Evolutionary conservation across 2,113 vertebrate genomes (phyloP).

Genomic region (Gasterosteus aculeatus): DNA sequence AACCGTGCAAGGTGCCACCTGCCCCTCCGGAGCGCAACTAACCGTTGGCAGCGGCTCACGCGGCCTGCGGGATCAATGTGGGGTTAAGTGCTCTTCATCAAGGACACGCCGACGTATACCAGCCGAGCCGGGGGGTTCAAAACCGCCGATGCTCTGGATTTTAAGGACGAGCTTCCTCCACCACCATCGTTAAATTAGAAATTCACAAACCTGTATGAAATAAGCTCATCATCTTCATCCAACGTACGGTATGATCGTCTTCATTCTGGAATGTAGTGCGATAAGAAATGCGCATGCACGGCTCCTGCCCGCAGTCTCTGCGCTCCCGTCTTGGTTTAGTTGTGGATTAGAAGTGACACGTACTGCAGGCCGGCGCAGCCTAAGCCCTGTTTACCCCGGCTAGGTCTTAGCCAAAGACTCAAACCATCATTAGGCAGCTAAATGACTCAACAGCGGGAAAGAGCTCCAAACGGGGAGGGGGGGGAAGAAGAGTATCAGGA

Average conservation of each 20-base stretch:
- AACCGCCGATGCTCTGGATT: neutral
- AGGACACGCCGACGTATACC: too few species aligned
- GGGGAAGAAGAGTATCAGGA: slow-evolving; percentile 2
- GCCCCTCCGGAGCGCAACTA: too few species aligned
- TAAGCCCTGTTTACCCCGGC: slow-evolving; percentile 69
- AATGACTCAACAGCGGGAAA: slow-evolving; percentile 60
- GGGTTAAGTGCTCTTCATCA: too few species aligned
- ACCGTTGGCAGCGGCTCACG: too few species aligned
- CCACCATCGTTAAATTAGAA: neutral
- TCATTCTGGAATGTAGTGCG: slow-evolving; percentile 29
- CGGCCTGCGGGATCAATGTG: too few species aligned
- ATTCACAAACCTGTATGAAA: neutral
- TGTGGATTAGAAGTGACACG: slow-evolving; percentile 74
- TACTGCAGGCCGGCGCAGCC: slow-evolving; percentile 69
- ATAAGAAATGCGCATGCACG: slow-evolving; percentile 28
- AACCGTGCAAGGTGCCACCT: too few species aligned
- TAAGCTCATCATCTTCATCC: neutral
- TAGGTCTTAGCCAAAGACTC: slow-evolving; percentile 56
- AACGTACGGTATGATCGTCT: slow-evolving; percentile 2
- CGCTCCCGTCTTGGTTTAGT: slow-evolving; percentile 48
- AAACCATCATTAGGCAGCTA: slow-evolving; percentile 68
- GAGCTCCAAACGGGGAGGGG: slow-evolving; percentile 19
- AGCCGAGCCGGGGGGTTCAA: too few species aligned
- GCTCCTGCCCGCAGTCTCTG: slow-evolving; percentile 29
- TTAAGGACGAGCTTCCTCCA: neutral